Percentiles rank a stretch among this genome's conserved stretches.
Evolutionary conservation across 1,140 invertebrate species (phyloP).

Genomic region (Archegozetes longisetosus): DNA sequence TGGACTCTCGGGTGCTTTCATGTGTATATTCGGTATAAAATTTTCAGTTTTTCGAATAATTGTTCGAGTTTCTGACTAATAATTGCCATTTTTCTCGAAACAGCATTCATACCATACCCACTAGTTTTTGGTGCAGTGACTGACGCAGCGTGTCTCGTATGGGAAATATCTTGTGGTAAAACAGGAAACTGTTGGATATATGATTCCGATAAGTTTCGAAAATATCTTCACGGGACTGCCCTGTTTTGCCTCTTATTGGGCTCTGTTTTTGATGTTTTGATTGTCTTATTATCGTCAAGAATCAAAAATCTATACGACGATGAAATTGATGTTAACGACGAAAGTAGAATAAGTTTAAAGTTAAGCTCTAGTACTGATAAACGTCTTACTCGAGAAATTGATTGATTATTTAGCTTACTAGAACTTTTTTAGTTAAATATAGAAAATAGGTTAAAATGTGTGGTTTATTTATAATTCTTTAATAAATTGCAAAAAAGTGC

Average conservation of each 20-base stretch:
- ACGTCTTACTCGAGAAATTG: too few relatives aligned
- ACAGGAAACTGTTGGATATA: constrained; percentile 29
- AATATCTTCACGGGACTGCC: constrained; percentile 20
- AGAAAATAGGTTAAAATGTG: too few relatives aligned
- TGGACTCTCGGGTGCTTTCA: constrained; percentile 21
- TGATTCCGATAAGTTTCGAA: constrained; percentile 24
- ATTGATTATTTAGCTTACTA: too few relatives aligned
- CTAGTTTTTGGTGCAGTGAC: constrained; percentile 26
- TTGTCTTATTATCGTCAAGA: constrained; percentile 13
- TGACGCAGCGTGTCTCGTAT: constrained; percentile 27
- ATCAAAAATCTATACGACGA: constrained; percentile 19
- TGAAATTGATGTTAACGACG: constrained; percentile 12
- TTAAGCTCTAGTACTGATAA: too few relatives aligned
- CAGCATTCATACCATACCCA: constrained; percentile 24
- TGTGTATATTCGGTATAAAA: constrained; percentile 20
- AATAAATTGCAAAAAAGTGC: too few relatives aligned
- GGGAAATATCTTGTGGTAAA: constrained; percentile 24
- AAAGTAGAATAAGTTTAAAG: too few relatives aligned
- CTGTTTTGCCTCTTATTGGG: constrained; percentile 19
- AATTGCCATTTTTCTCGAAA: background rate
- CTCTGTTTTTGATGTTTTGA: constrained; percentile 17
- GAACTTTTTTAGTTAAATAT: too few relatives aligned
- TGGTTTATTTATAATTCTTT: too few relatives aligned
- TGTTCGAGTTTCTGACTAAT: background rate
- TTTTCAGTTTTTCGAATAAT: background rate